Evolutionary conservation across 2,888 invertebrate species (phyloP).

Genomic region (Matsumyia berberina): DNA sequence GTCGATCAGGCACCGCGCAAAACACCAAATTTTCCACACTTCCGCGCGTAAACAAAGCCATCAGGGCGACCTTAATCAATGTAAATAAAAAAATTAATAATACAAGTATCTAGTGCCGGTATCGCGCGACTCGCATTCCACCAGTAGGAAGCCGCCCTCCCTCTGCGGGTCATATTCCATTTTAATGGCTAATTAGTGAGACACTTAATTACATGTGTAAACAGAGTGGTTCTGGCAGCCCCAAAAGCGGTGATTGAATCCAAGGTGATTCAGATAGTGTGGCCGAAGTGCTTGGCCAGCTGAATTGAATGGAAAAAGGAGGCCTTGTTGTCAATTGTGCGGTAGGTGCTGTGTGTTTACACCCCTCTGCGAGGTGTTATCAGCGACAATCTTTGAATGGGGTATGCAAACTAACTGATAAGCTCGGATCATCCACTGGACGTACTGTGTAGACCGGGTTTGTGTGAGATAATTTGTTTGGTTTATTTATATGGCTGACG

Average conservation of each 20-base stretch:
- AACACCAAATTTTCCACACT: background rate
- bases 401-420: constrained; percentile 41
- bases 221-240: constrained; percentile 21
- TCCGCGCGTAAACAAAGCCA: constrained; percentile 44
- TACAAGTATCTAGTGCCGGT: background rate
- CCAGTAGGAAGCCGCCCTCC: background rate
- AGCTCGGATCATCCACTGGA: background rate
- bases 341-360: background rate
- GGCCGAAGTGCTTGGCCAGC: too few relatives aligned
- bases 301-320: constrained; percentile 11
- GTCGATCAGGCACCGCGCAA: constrained; percentile 27
- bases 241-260: constrained; percentile 32
- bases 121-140: background rate
- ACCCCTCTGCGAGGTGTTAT: background rate
- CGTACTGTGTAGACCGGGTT: background rate
- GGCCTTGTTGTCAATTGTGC: constrained; percentile 1
- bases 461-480: constrained; percentile 34
- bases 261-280: constrained; percentile 45
- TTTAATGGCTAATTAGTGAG: constrained; percentile 49
- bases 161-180: constrained; percentile 39
- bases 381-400: constrained; percentile 12
- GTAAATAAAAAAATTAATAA: constrained; percentile 24
- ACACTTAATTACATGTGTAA: constrained; percentile 54
- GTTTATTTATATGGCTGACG: constrained; percentile 41
- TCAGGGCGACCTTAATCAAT: constrained; percentile 43